Evolutionary conservation across 2,797 vertebrate species (phyloP).

Genomic region (Sylvilagus floridanus): DNA sequence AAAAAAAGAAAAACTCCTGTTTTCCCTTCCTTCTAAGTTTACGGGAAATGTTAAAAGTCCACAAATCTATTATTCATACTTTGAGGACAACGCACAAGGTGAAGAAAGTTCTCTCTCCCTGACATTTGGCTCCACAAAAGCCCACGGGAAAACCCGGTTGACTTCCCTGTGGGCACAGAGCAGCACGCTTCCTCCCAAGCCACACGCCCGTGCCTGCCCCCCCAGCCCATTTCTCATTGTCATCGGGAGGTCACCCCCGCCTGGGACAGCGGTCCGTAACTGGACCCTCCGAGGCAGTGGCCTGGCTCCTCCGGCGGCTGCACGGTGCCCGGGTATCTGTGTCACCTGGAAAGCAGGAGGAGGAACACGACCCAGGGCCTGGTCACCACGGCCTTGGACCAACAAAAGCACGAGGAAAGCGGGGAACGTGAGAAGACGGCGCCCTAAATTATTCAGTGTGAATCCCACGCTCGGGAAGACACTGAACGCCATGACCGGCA

Average conservation of each 20-base stretch:
- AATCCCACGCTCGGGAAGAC: constrained; percentile 55
- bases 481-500: constrained; percentile 1
- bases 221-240: not conserved
- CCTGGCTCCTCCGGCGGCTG: not conserved
- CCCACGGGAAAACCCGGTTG: too few relatives aligned
- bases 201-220: not conserved
- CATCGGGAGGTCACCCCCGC: not conserved
- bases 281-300: constrained; percentile 25
- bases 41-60: not conserved
- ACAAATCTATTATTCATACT: not conserved
- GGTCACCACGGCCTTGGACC: constrained; percentile 11
- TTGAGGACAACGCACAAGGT: not conserved
- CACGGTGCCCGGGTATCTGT: not conserved
- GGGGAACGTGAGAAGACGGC: constrained; percentile 58
- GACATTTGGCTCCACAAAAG: not conserved
- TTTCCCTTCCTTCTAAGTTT: constrained; percentile 18
- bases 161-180: too few relatives aligned
- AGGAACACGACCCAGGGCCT: not conserved
- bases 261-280: constrained; percentile 55
- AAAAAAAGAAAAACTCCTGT: not conserved
- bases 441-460: constrained; percentile 69
- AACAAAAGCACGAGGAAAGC: not conserved
- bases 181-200: not conserved
- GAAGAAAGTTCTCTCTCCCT: not conserved
- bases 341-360: constrained; percentile 49